Conservation (phyloP, 2,888 invertebrate genomes). For the Himalopsyche japonica region DNA sequence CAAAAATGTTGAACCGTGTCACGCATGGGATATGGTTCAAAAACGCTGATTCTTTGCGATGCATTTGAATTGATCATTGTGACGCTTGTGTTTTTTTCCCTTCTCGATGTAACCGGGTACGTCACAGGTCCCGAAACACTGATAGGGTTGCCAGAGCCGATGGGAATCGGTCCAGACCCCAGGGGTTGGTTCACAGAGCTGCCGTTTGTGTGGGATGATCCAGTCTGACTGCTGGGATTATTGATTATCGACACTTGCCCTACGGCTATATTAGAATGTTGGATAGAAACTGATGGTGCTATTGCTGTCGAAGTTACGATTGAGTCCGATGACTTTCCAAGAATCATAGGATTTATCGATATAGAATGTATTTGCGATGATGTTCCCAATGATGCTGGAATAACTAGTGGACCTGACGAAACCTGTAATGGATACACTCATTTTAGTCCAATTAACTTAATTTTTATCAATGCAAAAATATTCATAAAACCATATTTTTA, state of each 20-base stretch:
- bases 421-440: conserved; percentile 44
- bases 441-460: too few relatives aligned
- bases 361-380: conserved; percentile 49
- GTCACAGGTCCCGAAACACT: conserved; percentile 65
- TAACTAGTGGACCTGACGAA: conserved; percentile 47
- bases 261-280: conserved; percentile 52
- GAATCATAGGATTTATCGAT: conserved; percentile 52
- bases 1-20: conserved; percentile 95
- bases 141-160: conserved; percentile 47
- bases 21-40: conserved; percentile 89
- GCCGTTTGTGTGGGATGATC: conserved; percentile 40
- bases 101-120: conserved; percentile 58
- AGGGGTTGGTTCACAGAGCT: conserved; percentile 39
- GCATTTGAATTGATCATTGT: conserved; percentile 68
- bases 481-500: too few relatives aligned
- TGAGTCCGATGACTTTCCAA: conserved; percentile 53
- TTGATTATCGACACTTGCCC: conserved; percentile 50
- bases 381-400: conserved; percentile 45
- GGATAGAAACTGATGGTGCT: conserved; percentile 50
- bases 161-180: conserved; percentile 34
- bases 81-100: conserved; percentile 76
- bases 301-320: conserved; percentile 45
- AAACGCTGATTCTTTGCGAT: conserved; percentile 75
- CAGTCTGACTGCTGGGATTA: conserved; percentile 17
- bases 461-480: too few relatives aligned